Percentiles rank a stretch among this genome's conserved stretches.
Evolutionary conservation across 2,888 invertebrate genomes (phyloP).

Genomic region (Dicycla oo): DNA sequence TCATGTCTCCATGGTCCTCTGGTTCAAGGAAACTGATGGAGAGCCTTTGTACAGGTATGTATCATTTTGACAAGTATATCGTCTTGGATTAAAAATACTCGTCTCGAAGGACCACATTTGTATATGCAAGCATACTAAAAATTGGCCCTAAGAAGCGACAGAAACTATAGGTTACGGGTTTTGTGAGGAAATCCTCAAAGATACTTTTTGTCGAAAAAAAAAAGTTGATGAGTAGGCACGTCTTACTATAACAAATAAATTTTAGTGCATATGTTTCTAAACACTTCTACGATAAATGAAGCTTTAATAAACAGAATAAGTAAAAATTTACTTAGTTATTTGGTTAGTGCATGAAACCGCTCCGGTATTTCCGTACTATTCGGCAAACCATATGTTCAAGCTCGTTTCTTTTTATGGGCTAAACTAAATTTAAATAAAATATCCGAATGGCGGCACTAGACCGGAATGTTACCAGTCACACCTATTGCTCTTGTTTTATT

Average conservation of each 20-base stretch:
- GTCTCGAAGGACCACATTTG: not conserved
- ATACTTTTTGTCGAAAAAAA: not conserved
- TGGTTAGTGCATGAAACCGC: conserved; percentile 15
- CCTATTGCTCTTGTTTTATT: conserved; percentile 40
- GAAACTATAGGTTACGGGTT: not conserved
- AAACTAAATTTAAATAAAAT: conserved; percentile 60
- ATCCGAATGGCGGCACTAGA: conserved; percentile 17
- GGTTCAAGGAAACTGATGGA: conserved; percentile 96
- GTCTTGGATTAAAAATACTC: not conserved
- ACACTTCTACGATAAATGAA: not conserved
- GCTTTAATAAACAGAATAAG: conserved; percentile 11
- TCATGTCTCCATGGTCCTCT: conserved; percentile 96
- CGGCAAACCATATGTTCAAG: conserved; percentile 42
- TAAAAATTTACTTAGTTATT: conserved; percentile 27
- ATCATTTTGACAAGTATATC: not conserved
- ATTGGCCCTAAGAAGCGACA: not conserved
- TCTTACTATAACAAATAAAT: not conserved
- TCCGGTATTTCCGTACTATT: conserved; percentile 33
- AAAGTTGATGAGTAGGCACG: not conserved
- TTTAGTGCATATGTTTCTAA: not conserved
- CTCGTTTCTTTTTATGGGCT: conserved; percentile 50
- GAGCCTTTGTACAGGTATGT: conserved; percentile 95
- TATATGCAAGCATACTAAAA: not conserved
- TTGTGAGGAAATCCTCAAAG: not conserved
- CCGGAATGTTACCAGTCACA: conserved; percentile 41